Conservation (phyloP, 2,888 invertebrate species). For the Xanthorhoe spadicearia region DNA sequence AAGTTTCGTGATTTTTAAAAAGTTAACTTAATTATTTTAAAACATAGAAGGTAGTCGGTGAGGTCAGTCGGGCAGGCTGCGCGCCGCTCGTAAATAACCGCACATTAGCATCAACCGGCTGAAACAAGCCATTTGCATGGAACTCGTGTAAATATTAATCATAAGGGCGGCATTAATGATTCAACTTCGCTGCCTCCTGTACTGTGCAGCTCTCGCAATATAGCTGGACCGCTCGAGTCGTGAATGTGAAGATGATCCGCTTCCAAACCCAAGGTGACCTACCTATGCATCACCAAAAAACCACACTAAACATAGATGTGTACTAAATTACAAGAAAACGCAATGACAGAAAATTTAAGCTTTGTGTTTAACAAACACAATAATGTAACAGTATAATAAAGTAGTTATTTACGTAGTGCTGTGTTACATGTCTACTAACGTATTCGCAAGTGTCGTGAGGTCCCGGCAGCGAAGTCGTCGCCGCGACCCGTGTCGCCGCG, state of each 20-base stretch:
- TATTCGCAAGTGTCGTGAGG: conserved; percentile 8
- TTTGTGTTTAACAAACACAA: background rate
- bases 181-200: conserved; percentile 45
- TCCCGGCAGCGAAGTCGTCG: conserved; percentile 12
- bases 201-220: conserved; percentile 4
- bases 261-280: background rate
- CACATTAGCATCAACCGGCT: conserved; percentile 50
- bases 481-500: conserved; percentile 4
- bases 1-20: background rate
- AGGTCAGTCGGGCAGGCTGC: conserved; percentile 36
- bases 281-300: background rate
- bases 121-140: conserved; percentile 62
- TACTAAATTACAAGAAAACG: background rate
- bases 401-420: conserved; percentile 4
- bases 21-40: background rate
- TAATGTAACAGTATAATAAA: background rate
- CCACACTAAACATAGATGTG: too few species aligned
- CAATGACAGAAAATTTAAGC: background rate
- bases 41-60: conserved; percentile 17
- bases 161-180: conserved; percentile 52
- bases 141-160: conserved; percentile 71
- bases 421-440: background rate
- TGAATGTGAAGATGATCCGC: background rate
- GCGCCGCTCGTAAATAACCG: conserved; percentile 52
- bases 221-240: background rate